These are phyloP conservation scores for Caenorhabditis tropicalis DNA, from an alignment of 1,140 invertebrate species.

Conservation along the genomic window DNA sequence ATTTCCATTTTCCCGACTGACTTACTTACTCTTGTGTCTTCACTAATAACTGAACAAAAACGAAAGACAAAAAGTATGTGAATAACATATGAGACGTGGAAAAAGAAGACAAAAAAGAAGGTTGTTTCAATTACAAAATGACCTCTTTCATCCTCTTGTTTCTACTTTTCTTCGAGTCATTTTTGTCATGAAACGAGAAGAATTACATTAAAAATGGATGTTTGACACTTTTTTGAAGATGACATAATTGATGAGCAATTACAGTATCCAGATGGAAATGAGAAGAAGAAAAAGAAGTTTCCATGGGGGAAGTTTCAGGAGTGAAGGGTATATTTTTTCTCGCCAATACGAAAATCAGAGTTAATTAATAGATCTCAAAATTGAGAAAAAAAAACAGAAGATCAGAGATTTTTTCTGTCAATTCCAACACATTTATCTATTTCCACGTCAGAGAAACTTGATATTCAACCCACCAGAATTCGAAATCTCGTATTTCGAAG, in stretches of 20 bases:
- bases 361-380: neutral
- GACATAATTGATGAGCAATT: no score
- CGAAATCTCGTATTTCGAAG: constrained; percentile 15
- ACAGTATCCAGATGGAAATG: no score
- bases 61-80: neutral
- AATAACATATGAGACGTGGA: constrained; percentile 22
- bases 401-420: neutral
- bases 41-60: constrained; percentile 33
- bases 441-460: neutral
- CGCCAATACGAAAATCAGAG: no score
- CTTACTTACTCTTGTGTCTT: constrained; percentile 10
- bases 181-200: neutral
- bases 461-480: neutral
- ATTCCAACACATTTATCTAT: neutral
- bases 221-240: neutral
- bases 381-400: no score
- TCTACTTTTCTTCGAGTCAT: neutral
- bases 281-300: no score
- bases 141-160: neutral
- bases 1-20: constrained; percentile 35
- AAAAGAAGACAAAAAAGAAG: neutral
- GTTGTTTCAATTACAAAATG: constrained; percentile 23
- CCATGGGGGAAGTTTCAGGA: no score
- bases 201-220: neutral
- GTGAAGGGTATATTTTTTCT: no score